These are phyloP conservation scores for Mythimna ferrago DNA, from an alignment of 2,888 invertebrate genomes.

Conservation along the genomic window DNA sequence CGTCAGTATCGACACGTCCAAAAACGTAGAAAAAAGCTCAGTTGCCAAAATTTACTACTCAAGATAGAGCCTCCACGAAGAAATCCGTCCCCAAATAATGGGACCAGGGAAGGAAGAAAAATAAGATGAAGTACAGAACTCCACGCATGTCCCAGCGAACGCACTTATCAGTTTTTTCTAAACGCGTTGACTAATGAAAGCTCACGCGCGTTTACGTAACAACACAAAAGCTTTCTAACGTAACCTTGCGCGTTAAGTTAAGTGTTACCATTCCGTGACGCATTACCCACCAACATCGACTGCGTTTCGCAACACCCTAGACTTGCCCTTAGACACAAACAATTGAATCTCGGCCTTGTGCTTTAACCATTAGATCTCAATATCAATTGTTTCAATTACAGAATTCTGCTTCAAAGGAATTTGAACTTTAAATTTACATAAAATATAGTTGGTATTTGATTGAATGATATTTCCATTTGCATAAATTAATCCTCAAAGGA, in stretches of 20 bases:
- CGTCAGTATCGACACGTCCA: too few relatives aligned
- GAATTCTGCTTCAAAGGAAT: conserved; percentile 35
- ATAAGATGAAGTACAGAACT: conserved; percentile 20
- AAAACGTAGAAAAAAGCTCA: too few relatives aligned
- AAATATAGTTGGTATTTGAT: conserved; percentile 37
- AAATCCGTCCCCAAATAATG: too few relatives aligned
- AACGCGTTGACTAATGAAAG: conserved; percentile 56
- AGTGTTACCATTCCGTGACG: conserved; percentile 66
- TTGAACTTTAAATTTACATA: conserved; percentile 36
- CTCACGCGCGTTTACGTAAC: conserved; percentile 63
- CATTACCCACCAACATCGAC: conserved; percentile 57
- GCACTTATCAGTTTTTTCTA: conserved; percentile 13
- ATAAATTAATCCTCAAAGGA: conserved; percentile 27
- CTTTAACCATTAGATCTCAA: conserved; percentile 53
- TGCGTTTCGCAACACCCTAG: conserved; percentile 66
- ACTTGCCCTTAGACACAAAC: conserved; percentile 59
- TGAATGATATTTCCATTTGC: conserved; percentile 33
- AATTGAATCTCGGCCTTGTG: conserved; percentile 68
- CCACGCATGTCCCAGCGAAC: background rate
- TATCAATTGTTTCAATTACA: conserved; percentile 47
- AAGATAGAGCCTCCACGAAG: too few relatives aligned
- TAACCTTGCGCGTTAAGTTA: conserved; percentile 70
- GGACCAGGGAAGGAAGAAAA: too few relatives aligned
- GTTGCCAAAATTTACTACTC: too few relatives aligned
- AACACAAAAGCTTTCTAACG: conserved; percentile 70